These are phyloP conservation scores for Circaetus cinerascens DNA, from an alignment of 2,113 vertebrate species.

Conservation along the genomic window DNA sequence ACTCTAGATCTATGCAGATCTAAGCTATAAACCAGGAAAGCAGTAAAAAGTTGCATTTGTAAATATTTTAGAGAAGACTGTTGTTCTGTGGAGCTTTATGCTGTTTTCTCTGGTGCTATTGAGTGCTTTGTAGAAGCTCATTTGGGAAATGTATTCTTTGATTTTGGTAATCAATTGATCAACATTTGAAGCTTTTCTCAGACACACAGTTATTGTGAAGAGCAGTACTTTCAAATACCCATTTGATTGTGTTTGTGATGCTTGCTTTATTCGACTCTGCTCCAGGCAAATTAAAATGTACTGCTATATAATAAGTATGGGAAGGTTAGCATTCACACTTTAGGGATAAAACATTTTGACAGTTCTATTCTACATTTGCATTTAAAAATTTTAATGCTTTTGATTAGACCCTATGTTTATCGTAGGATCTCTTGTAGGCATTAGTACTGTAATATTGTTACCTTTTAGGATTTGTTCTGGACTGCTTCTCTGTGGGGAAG, in stretches of 20 bases:
- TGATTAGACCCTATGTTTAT: conserved; percentile 44
- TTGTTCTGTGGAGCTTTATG: neutral
- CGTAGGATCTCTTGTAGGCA: neutral
- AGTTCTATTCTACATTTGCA: conserved; percentile 50
- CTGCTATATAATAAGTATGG: conserved; percentile 37
- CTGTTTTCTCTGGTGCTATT: neutral
- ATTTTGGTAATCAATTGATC: conserved; percentile 48
- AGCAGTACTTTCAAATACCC: conserved; percentile 26
- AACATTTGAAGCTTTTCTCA: conserved; percentile 33
- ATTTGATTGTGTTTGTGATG: conserved; percentile 31
- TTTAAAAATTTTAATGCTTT: conserved; percentile 37
- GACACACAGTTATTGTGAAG: neutral
- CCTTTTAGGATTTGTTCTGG: conserved; percentile 27
- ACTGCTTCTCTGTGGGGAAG: neutral
- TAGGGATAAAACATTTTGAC: conserved; percentile 61
- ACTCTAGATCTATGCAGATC: conserved; percentile 42
- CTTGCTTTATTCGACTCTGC: conserved; percentile 31
- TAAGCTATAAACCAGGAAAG: conserved; percentile 62
- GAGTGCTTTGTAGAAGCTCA: conserved; percentile 19
- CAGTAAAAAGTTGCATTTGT: conserved; percentile 40
- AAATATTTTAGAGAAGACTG: conserved; percentile 29
- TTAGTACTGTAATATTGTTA: neutral
- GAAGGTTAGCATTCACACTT: conserved; percentile 42
- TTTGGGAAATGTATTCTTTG: conserved; percentile 46
- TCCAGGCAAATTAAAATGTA: conserved; percentile 50